These are phyloP conservation scores for Lagodon rhomboides DNA, from an alignment of 2,797 vertebrate genomes.

Conservation along the genomic window DNA sequence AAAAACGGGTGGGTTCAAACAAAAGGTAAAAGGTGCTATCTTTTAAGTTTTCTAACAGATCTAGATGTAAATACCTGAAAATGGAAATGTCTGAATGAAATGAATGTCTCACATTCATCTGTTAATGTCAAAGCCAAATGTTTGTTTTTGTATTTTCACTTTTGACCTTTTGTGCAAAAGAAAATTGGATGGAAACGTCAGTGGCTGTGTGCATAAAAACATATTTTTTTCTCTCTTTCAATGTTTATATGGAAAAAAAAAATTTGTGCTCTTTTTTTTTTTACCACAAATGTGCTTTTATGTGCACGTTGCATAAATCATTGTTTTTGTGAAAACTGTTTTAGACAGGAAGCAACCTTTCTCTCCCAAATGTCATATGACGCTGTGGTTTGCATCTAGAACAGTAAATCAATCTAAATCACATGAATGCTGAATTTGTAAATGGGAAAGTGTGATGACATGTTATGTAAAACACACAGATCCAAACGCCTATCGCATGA, in stretches of 20 bases:
- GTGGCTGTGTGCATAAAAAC: neutral
- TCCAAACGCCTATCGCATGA: neutral
- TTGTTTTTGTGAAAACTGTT: too few species aligned
- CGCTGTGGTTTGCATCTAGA: neutral
- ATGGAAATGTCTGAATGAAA: too few species aligned
- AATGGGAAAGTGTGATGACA: neutral
- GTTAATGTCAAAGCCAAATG: too few species aligned
- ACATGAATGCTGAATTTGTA: neutral
- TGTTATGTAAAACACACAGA: neutral
- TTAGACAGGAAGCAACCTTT: conserved; percentile 20
- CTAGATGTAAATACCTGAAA: too few species aligned
- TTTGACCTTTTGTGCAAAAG: neutral
- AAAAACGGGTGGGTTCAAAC: too few species aligned
- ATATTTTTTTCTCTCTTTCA: too few species aligned
- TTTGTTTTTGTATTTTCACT: neutral
- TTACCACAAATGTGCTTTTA: neutral
- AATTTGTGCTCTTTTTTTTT: too few species aligned
- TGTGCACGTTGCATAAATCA: neutral
- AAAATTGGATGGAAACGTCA: neutral
- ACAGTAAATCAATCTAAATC: conserved; percentile 8
- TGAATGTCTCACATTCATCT: too few species aligned
- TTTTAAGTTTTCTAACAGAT: too few species aligned
- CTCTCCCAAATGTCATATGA: neutral
- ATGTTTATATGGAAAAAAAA: too few species aligned
- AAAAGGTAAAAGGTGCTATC: too few species aligned